Evolutionary conservation across 1,140 invertebrate species (phyloP).

Genomic region (Diachasma alloeum): DNA sequence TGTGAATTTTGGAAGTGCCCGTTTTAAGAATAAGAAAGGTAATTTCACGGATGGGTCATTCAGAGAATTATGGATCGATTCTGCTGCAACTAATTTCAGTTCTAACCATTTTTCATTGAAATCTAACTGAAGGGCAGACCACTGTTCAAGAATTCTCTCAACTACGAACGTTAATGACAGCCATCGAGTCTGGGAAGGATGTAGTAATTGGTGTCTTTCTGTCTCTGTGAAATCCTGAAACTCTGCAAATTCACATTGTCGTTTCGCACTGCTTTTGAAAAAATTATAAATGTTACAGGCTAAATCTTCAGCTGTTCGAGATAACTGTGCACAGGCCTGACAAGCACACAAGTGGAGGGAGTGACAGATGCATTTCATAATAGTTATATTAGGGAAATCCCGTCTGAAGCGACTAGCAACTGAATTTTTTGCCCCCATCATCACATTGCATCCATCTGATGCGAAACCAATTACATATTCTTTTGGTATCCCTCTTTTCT

Average conservation of each 20-base stretch:
- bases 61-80: neutral
- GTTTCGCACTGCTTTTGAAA: constrained; percentile 46
- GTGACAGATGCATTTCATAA: constrained; percentile 10
- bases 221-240: constrained; percentile 36
- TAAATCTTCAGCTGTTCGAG: constrained; percentile 43
- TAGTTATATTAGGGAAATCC: neutral
- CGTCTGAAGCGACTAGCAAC: constrained; percentile 32
- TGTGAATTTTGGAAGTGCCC: constrained; percentile 31
- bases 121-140: constrained; percentile 40
- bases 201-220: constrained; percentile 32
- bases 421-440: constrained; percentile 52
- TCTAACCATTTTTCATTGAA: constrained; percentile 21
- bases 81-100: neutral
- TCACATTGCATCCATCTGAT: constrained; percentile 49
- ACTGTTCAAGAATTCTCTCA: constrained; percentile 43
- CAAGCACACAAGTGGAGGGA: constrained; percentile 17
- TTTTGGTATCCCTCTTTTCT: constrained; percentile 37
- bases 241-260: constrained; percentile 32
- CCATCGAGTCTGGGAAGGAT: constrained; percentile 45
- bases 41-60: constrained; percentile 3
- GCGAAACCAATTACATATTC: constrained; percentile 52
- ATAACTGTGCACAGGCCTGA: constrained; percentile 24
- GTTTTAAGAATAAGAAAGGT: constrained; percentile 30
- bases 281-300: constrained; percentile 42
- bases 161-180: constrained; percentile 41